A percentile compares a stretch with the other conserved stretches of the same genome.
Evolutionary conservation across 2,113 vertebrate species (phyloP).

Genomic region (Boulengeromyrus knoepffleri): DNA sequence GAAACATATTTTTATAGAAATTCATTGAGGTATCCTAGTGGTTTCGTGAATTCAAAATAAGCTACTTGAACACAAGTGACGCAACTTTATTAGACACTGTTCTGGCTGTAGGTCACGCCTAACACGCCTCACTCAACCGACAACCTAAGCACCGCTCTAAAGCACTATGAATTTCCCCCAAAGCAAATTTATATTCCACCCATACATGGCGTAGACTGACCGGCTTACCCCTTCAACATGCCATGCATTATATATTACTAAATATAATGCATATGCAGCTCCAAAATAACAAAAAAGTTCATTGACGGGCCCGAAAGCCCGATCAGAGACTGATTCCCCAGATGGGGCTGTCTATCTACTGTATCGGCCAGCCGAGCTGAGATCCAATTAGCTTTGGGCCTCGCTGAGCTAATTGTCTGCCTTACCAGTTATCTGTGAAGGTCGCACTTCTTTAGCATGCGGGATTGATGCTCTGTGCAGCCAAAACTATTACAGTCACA

Average conservation of each 20-base stretch:
- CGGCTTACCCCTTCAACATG: not conserved
- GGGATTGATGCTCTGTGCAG: not conserved
- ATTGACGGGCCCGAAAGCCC: not conserved
- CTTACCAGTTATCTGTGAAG: not conserved
- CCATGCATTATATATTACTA: not conserved
- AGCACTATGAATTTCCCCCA: not conserved
- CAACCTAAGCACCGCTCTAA: not conserved
- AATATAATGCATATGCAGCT: not conserved
- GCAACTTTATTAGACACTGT: not conserved
- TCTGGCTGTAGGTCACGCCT: not conserved
- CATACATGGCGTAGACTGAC: not conserved
- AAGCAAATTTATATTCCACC: not conserved
- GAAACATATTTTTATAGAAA: not conserved
- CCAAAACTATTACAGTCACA: slow-evolving; percentile 7
- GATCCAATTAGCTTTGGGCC: not conserved
- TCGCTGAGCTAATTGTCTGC: not conserved
- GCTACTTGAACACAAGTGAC: not conserved
- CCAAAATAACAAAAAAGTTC: not conserved
- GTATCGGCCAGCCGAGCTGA: not conserved
- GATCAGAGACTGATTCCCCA: not conserved
- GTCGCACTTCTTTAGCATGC: not conserved
- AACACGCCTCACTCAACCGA: not conserved
- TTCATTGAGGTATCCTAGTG: not conserved
- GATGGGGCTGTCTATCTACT: not conserved
- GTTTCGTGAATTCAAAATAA: not conserved